phyloP scores from a whole-genome alignment of 2,888 invertebrate species.

The Andrena bicolor region DNA sequence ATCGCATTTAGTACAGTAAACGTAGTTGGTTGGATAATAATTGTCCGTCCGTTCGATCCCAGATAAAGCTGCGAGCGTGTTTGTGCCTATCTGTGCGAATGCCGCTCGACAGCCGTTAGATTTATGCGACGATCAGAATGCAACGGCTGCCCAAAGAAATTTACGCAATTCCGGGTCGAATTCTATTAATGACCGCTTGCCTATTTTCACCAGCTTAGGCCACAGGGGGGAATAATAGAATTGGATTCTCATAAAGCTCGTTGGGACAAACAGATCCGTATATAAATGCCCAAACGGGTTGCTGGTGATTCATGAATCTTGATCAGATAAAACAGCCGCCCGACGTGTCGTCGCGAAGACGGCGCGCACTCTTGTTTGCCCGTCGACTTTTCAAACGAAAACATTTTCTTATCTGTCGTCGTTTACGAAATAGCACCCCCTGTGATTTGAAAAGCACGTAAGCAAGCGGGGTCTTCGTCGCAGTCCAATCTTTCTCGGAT shows the following conservation, averaged over 20 bases:
- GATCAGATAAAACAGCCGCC: not conserved
- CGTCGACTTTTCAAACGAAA: conserved; percentile 12
- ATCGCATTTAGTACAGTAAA: not conserved
- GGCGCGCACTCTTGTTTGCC: not conserved
- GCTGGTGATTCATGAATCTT: not conserved
- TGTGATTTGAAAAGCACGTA: not conserved
- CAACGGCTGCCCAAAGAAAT: conserved; percentile 40
- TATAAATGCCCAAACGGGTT: not conserved
- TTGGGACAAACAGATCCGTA: no score
- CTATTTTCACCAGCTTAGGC: conserved; percentile 36
- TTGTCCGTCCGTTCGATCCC: not conserved
- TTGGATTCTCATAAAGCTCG: not conserved
- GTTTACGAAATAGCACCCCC: conserved; percentile 17
- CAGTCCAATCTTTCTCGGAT: conserved; percentile 32
- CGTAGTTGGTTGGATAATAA: not conserved
- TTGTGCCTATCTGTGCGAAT: not conserved
- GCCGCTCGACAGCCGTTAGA: conserved; percentile 16
- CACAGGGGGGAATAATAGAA: conserved; percentile 15
- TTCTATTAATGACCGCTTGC: conserved; percentile 52
- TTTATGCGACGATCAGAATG: conserved; percentile 36
- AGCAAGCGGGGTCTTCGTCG: conserved; percentile 1
- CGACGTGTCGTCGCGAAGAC: not conserved
- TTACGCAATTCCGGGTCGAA: conserved; percentile 40
- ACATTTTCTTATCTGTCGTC: conserved; percentile 33
- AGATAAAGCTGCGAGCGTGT: not conserved